Conservation (phyloP, 2,113 vertebrate species). For the Origma solitaria region DNA sequence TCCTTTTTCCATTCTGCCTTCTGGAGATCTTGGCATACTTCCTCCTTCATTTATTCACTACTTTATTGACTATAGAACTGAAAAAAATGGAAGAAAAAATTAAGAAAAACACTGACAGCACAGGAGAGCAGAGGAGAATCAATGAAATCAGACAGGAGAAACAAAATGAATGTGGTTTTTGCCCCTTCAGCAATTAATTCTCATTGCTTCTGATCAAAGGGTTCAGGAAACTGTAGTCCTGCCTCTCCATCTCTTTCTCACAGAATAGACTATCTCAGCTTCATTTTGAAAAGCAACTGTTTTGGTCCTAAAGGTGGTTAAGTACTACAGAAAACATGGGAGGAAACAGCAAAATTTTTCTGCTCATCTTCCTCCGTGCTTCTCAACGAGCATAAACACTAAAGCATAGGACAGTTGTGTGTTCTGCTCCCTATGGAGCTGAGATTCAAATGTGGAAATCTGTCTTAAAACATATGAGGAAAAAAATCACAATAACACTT, state of each 20-base stretch:
- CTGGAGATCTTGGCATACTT: constrained; percentile 29
- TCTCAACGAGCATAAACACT: neutral
- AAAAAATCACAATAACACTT: neutral
- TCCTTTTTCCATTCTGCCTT: constrained; percentile 9
- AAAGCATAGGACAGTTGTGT: neutral
- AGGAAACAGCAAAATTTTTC: neutral
- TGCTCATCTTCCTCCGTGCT: neutral
- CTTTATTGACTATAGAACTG: neutral
- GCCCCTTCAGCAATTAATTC: constrained; percentile 9
- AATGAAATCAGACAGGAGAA: constrained; percentile 1
- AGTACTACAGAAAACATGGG: neutral
- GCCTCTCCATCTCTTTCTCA: neutral
- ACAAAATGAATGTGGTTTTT: neutral
- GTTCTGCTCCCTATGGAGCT: neutral
- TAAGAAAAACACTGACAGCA: neutral
- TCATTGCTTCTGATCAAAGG: neutral
- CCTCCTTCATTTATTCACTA: neutral
- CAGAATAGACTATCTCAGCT: neutral
- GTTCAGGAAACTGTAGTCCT: neutral
- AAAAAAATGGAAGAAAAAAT: neutral
- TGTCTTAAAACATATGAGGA: neutral
- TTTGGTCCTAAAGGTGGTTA: neutral
- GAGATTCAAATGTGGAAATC: neutral
- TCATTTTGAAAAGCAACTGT: neutral
- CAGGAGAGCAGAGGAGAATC: neutral